These are phyloP conservation scores for Pseudorasbora parva DNA, from an alignment of 2,113 vertebrate species.

Conservation along the genomic window DNA sequence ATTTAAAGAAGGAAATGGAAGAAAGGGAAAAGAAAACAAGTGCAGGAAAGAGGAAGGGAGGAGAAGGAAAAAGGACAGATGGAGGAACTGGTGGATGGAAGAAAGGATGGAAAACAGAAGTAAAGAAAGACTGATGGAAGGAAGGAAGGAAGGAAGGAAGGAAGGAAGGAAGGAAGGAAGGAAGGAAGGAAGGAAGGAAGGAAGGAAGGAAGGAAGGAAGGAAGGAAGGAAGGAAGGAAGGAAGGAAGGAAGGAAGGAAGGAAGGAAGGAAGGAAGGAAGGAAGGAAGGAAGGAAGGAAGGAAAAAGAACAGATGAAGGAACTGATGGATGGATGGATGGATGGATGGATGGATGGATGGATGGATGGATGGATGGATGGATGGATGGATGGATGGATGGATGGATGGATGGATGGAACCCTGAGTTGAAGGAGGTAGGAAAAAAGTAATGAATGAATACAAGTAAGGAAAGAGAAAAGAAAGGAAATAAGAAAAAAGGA, in stretches of 20 bases:
- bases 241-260: not conserved
- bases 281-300: not conserved
- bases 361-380: too few species aligned
- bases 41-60: not conserved
- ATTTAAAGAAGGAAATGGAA: not conserved
- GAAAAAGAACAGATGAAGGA: too few species aligned
- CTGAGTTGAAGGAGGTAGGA: too few species aligned
- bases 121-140: not conserved
- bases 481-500: not conserved
- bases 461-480: not conserved
- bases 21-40: not conserved
- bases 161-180: not conserved
- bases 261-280: not conserved
- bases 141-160: not conserved
- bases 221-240: not conserved
- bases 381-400: too few species aligned
- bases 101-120: conserved; percentile 31
- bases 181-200: conserved; percentile 42
- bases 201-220: not conserved
- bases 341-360: too few species aligned
- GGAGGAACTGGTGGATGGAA: not conserved
- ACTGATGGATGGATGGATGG: too few species aligned
- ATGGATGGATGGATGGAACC: too few species aligned
- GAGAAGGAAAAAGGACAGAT: not conserved
- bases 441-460: not conserved